Percentiles rank a stretch among this genome's conserved stretches.
Evolutionary conservation across 2,888 invertebrate species (phyloP).

Genomic region (Synergus gifuensis): DNA sequence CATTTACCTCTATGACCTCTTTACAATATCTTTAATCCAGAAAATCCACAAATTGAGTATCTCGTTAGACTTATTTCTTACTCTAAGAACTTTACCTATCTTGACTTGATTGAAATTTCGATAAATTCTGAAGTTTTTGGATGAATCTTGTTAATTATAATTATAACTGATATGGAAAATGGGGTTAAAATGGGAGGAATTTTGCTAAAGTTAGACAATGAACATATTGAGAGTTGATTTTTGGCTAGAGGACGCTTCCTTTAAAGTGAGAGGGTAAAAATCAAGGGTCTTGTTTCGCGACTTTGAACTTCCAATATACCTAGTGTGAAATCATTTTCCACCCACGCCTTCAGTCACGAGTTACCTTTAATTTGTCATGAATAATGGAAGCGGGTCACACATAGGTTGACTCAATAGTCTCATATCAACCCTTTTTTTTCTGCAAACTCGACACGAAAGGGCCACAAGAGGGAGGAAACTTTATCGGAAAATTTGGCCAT

Average conservation of each 20-base stretch:
- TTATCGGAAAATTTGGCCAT: background rate
- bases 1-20: background rate
- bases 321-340: background rate
- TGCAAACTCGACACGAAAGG: background rate
- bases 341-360: background rate
- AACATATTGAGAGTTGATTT: background rate
- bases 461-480: background rate
- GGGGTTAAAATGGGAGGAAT: background rate
- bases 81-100: background rate
- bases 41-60: background rate
- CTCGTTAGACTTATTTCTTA: background rate
- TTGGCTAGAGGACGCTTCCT: background rate
- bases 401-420: background rate
- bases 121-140: no score
- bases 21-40: background rate
- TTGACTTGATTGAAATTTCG: no score
- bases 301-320: background rate
- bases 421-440: background rate
- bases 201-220: background rate
- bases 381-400: background rate
- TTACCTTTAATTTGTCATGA: background rate
- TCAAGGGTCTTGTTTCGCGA: background rate
- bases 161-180: background rate
- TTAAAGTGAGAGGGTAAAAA: background rate
- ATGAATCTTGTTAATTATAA: background rate